Base-by-base conservation (phyloP, 1,140 invertebrate species). In the Oncopodura yosiiana region DNA sequence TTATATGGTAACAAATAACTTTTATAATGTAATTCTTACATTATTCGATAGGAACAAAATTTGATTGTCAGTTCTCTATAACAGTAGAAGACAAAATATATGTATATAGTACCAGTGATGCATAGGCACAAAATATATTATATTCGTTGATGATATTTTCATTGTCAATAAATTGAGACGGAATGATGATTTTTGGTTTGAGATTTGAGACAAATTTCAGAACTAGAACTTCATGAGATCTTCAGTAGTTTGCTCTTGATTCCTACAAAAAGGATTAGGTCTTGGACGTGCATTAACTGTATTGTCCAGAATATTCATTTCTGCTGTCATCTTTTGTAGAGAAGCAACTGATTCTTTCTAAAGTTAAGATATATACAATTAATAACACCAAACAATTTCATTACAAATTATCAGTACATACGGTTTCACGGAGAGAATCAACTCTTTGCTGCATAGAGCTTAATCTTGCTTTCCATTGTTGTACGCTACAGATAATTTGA, bases 401-500 rank as follows among this genome's bases (percentile, higher is more conserved):
- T 9, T 2, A 39, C 3, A 39, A 5, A 2, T 3, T 9, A 16
- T 19, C 16, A 14, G 18, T 9, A 45, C 44, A 32, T 46, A 46
- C 44, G 16, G 18, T 21, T 19, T 46, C 44, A 21, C 6, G 29
- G 0, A 46, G 16, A 2, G 29, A 21, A 2, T 34, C 34, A 30
- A 46, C 21, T 32, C 16, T 46, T 46, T 16, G 34, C n/a, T 37
- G 32, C 21, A 49, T 23, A 24, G 36, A 37, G 27, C 34, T 37
- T 6, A 49, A 23, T n/a, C 42, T 23, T 26, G 24, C 36, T 48
- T 42, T 56, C 53, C 53, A 56, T 32, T 56, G 45, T 23, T 56
- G 53, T 18, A 49, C 49, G 26, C 53, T 56, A 36, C 3, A 39
- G 48, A 23, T 9, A 29, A 43, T n/a, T n/a, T n/a, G n/a, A n/a